Evolutionary conservation across 2,888 invertebrate genomes (phyloP).

Genomic region (Tinea pellionella): DNA sequence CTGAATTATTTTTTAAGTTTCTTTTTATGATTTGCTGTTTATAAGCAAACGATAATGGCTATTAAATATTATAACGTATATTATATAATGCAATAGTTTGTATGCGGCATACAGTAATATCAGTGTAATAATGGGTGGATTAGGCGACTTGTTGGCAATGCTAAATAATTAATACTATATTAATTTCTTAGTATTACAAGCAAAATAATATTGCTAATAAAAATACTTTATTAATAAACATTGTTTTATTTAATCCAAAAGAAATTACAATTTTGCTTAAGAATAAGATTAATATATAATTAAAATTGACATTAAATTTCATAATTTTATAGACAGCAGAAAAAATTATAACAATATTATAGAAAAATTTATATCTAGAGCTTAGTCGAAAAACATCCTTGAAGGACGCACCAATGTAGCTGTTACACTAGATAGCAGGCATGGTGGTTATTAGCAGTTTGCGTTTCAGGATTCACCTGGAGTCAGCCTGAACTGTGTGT

Average conservation of each 20-base stretch:
- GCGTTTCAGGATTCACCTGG: no score
- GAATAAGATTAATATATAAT: no score
- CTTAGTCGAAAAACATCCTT: no score
- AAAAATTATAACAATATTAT: no score
- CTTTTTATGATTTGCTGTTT: not conserved
- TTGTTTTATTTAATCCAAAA: not conserved
- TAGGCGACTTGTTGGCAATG: conserved; percentile 10
- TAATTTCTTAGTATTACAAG: conserved; percentile 12
- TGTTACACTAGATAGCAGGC: no score
- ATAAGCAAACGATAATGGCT: not conserved
- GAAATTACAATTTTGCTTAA: not conserved
- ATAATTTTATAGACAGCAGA: no score
- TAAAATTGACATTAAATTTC: no score
- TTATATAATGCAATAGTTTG: no score
- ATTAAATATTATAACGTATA: not conserved
- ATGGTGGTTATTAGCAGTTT: no score
- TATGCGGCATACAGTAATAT: not conserved
- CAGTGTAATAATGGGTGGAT: not conserved
- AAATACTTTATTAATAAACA: conserved; percentile 7
- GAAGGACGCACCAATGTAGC: no score
- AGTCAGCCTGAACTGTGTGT: no score
- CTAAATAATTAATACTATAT: not conserved
- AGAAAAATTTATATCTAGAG: no score
- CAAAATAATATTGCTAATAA: conserved; percentile 10
- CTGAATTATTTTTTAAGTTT: conserved; percentile 5